phyloP scores from a whole-genome alignment of 2,113 vertebrate genomes.

The Halcyon malimbica region DNA sequence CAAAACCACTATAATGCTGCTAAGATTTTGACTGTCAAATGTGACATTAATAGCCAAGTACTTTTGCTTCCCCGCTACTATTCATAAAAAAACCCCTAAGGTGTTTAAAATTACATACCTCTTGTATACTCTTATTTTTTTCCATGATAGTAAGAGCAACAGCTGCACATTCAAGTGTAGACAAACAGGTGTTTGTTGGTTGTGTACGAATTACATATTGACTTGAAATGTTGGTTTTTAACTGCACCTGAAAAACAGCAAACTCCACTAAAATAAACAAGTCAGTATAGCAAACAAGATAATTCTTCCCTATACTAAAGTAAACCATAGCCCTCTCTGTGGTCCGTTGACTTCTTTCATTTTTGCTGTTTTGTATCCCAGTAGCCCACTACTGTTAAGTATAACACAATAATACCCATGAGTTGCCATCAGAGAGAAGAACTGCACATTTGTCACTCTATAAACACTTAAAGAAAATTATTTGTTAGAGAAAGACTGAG shows the following conservation, averaged over 20 bases:
- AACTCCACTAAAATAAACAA: not conserved
- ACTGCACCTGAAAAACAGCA: conserved; percentile 85
- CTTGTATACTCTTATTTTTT: conserved; percentile 86
- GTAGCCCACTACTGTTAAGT: not conserved
- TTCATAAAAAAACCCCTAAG: not conserved
- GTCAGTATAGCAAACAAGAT: not conserved
- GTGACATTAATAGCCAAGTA: not conserved
- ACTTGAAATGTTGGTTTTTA: conserved; percentile 87
- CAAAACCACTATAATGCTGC: not conserved
- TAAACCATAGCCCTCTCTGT: not conserved
- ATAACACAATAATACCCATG: fast-evolving
- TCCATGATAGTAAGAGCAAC: conserved; percentile 89
- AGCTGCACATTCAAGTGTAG: conserved; percentile 95
- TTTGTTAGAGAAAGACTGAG: not conserved
- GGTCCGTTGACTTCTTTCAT: not conserved
- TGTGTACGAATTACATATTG: conserved; percentile 97
- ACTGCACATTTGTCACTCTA: not conserved
- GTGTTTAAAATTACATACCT: conserved; percentile 77
- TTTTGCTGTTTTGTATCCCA: not conserved
- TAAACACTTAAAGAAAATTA: not conserved
- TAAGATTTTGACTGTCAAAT: not conserved
- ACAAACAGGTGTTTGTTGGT: conserved; percentile 92
- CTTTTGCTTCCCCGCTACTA: not conserved
- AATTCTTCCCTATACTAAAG: not conserved
- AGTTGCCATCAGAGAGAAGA: not conserved